These are phyloP conservation scores for Delphinus delphis DNA, from an alignment of 2,113 vertebrate species.

Conservation along the genomic window DNA sequence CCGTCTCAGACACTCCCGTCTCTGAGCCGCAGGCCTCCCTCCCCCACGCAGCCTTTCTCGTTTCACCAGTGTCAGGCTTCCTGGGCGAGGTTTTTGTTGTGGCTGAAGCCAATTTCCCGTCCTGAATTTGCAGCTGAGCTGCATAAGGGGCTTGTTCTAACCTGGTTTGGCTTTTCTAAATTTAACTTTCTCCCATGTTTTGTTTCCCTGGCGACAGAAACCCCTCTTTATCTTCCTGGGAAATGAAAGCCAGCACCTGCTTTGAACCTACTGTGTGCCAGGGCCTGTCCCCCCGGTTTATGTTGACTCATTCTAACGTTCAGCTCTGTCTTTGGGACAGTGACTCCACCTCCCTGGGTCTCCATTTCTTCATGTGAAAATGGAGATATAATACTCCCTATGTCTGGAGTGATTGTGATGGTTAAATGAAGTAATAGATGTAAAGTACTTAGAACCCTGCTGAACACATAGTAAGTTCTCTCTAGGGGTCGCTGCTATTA, in stretches of 20 bases:
- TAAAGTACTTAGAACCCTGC: background rate
- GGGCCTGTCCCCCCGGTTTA: background rate
- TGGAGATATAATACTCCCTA: background rate
- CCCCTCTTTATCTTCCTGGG: background rate
- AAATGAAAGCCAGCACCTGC: background rate
- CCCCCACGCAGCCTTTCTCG: rapidly evolving
- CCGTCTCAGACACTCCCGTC: rapidly evolving
- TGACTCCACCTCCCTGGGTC: background rate
- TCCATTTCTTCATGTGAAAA: background rate
- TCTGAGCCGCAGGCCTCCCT: rapidly evolving
- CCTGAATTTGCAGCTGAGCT: background rate
- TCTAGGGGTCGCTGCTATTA: rapidly evolving
- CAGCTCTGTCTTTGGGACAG: background rate
- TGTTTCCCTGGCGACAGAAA: slow-evolving; percentile 49
- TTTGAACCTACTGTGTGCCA: background rate
- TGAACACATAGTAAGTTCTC: background rate
- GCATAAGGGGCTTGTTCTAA: background rate
- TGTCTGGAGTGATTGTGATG: background rate
- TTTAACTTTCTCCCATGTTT: slow-evolving; percentile 12
- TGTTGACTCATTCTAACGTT: background rate
- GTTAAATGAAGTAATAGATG: background rate
- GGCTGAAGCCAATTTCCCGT: slow-evolving; percentile 33
- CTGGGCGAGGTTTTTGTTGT: background rate
- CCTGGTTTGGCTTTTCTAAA: slow-evolving; percentile 55
- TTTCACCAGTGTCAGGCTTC: background rate